Evolutionary conservation across 2,113 vertebrate genomes (phyloP), one percentile per base, ranked within the genome.

Genomic region (Cephalopholis sonnerati): DNA sequence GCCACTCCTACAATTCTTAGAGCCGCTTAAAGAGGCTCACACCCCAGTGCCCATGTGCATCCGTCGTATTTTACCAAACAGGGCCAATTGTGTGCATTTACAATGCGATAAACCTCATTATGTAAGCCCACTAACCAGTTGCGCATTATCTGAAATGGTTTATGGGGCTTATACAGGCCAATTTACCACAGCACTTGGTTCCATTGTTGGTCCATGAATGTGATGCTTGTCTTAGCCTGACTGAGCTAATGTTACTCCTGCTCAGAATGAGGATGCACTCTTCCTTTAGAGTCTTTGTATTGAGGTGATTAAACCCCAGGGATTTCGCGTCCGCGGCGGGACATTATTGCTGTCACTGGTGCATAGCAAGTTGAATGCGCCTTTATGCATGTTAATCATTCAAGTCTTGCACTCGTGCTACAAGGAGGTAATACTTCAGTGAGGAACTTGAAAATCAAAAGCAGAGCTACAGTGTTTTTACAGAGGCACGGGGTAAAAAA

Each of bases 141-240:
- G 86, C 73, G 76, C 88, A 90, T 93, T 93, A 92, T 94, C 93
- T 88, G 91, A 86, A 93, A 93, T 91, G 93, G 89, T 94, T 92
- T 94, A 94, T 92, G 88, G 91, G 85, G 90, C 89, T 93, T 93
- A 93, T 91, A 91, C 83, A 74, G 87, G 71, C 90, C 88, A 92
- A 93, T 94, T 94, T 92, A 93, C 83, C 89, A 91, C 91, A 93
- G 89, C 55, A 71, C 88, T 87, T 89, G 88, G 73, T 87, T 91
- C 91, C 91, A 91, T 94, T 95, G 93, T 94, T 91, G 90, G 79
- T 86, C 77, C 53, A 81, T 92, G 91, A 93, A 92, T 93, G 89
- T 89, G 92, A 94, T 93, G 86, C 89, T 94, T 94, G 93, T 95
- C 91, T 95, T 93, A 91, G 86, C 79, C 85, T 88, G 87, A 93